A percentile compares a stretch with the other conserved stretches of the same genome.
Conservation (phyloP, 2,797 vertebrate genomes). For the Mareca penelope region DNA sequence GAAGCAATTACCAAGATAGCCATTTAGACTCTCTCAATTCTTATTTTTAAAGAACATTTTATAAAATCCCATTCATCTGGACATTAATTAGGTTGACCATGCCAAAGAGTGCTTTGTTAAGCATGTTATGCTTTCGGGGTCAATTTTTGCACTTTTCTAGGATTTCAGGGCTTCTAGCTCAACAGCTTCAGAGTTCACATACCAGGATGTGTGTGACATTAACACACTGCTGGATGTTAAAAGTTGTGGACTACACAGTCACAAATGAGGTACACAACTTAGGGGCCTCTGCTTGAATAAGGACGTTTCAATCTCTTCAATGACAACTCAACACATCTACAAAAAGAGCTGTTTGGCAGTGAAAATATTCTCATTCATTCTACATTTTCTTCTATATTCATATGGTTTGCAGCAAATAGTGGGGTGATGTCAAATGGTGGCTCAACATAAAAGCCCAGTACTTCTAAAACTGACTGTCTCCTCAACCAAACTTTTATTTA, state of each 20-base stretch:
- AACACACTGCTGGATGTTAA: background rate
- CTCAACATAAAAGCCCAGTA: background rate
- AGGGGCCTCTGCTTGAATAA: background rate
- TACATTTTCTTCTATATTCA: background rate
- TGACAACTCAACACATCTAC: background rate
- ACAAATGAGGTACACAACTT: background rate
- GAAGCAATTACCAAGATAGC: background rate
- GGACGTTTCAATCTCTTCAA: background rate
- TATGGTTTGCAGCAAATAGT: background rate
- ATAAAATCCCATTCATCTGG: background rate
- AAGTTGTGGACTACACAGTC: background rate
- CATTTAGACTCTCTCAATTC: background rate
- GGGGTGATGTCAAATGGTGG: background rate
- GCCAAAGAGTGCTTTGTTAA: background rate
- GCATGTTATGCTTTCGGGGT: background rate
- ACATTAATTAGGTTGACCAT: background rate
- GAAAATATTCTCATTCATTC: background rate
- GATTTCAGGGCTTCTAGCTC: background rate
- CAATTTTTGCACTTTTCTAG: background rate
- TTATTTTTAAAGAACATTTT: background rate
- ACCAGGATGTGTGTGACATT: background rate
- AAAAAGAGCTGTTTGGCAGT: too few species aligned
- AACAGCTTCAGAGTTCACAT: background rate
- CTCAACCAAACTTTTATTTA: background rate
- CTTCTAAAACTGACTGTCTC: background rate